These are phyloP conservation scores for Dascillus cervinus DNA, from an alignment of 2,888 invertebrate genomes.

Conservation along the genomic window DNA sequence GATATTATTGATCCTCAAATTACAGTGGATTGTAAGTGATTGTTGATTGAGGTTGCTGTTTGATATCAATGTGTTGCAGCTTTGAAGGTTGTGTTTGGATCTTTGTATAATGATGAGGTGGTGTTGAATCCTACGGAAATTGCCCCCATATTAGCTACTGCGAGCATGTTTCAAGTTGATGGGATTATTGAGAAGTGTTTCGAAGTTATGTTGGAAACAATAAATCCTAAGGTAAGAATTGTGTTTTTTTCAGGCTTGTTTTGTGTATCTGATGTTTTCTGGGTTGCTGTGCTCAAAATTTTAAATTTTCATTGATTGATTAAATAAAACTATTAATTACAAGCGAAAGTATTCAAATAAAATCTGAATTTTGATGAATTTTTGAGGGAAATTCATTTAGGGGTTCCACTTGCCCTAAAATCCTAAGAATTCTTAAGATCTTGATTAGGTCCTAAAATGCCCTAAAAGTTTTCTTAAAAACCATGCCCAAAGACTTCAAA, in stretches of 20 bases:
- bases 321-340: too few species aligned
- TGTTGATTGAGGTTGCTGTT: not conserved
- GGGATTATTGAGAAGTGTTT: constrained; percentile 63
- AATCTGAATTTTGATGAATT: too few species aligned
- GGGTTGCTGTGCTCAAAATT: not conserved
- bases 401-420: too few species aligned
- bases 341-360: too few species aligned
- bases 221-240: constrained; percentile 50
- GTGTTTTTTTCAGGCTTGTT: not conserved
- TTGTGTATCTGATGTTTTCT: not conserved
- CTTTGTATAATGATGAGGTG: constrained; percentile 68
- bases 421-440: too few species aligned
- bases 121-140: constrained; percentile 59
- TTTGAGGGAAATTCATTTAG: too few species aligned
- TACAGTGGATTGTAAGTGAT: constrained; percentile 53
- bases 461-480: too few species aligned
- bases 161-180: constrained; percentile 66
- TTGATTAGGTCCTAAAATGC: too few species aligned
- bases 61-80: constrained; percentile 43
- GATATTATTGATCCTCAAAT: constrained; percentile 66
- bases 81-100: constrained; percentile 62
- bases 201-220: constrained; percentile 68
- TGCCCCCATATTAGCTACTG: constrained; percentile 62
- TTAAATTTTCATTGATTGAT: too few species aligned
- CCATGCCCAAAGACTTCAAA: too few species aligned